phyloP scores from a whole-genome alignment of 1,140 invertebrate genomes.

The Dendroctonus ponderosae region DNA sequence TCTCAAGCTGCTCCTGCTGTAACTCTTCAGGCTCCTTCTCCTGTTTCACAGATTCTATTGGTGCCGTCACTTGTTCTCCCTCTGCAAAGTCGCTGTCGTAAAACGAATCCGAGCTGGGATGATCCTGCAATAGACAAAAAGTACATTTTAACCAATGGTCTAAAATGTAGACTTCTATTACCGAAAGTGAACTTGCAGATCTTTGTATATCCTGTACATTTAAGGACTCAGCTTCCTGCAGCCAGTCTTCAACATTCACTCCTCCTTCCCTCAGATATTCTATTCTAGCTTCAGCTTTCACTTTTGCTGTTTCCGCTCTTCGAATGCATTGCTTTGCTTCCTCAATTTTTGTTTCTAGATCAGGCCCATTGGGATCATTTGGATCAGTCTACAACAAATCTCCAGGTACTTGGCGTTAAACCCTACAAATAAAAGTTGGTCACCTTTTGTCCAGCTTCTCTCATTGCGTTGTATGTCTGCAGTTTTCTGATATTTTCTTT shows the following conservation, averaged over 20 bases:
- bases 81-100: slow-evolving; percentile 85
- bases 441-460: slow-evolving; percentile 76
- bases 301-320: slow-evolving; percentile 85
- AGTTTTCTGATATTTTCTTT: slow-evolving; percentile 76
- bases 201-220: slow-evolving; percentile 80
- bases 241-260: slow-evolving; percentile 89
- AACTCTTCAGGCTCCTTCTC: slow-evolving; percentile 60
- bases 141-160: background rate
- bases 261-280: slow-evolving; percentile 80
- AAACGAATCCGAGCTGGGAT: slow-evolving; percentile 80
- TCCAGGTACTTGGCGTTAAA: background rate
- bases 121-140: slow-evolving; percentile 58
- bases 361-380: slow-evolving; percentile 81
- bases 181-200: slow-evolving; percentile 79
- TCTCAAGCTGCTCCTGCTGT: slow-evolving; percentile 39
- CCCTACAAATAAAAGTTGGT: background rate
- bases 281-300: slow-evolving; percentile 87
- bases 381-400: slow-evolving; percentile 63
- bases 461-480: slow-evolving; percentile 68
- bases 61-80: slow-evolving; percentile 55
- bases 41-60: slow-evolving; percentile 49
- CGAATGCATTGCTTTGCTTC: slow-evolving; percentile 80
- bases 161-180: slow-evolving; percentile 45
- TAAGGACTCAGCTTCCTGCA: slow-evolving; percentile 79
- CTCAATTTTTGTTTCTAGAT: slow-evolving; percentile 89